Conservation (phyloP, 2,888 invertebrate species). For the Gastracanthus pulcherrimus region DNA sequence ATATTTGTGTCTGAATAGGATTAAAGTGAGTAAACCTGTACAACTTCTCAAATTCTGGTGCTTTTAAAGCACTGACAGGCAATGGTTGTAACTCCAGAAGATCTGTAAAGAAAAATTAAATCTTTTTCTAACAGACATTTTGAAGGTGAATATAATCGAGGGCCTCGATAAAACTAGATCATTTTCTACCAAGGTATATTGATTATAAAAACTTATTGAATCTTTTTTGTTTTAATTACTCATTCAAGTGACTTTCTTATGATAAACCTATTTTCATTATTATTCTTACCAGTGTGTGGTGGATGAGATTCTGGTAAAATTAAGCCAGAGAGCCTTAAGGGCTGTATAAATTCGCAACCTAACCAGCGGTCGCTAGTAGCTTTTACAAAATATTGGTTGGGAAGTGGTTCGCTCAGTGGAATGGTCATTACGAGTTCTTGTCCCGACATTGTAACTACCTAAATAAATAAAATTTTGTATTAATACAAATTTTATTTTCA, state of each 20-base stretch:
- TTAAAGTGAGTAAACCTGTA: conserved; percentile 98
- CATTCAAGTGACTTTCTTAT: not conserved
- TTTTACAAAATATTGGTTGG: conserved; percentile 93
- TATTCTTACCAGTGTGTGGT: conserved; percentile 88
- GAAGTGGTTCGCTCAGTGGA: conserved; percentile 93
- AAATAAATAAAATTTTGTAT: conserved; percentile 42
- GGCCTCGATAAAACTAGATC: too few species aligned
- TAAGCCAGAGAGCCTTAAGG: conserved; percentile 89
- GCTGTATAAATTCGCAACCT: conserved; percentile 80
- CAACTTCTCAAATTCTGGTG: conserved; percentile 87
- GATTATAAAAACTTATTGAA: not conserved
- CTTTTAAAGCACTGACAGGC: conserved; percentile 89
- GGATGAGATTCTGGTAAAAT: conserved; percentile 95
- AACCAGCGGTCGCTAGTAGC: conserved; percentile 93
- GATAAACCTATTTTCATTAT: not conserved
- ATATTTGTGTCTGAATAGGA: conserved; percentile 98
- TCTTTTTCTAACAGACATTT: too few species aligned
- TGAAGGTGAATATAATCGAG: too few species aligned
- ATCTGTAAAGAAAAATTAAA: conserved; percentile 79
- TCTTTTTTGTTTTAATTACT: not conserved
- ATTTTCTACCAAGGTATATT: too few species aligned
- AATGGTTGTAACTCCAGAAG: conserved; percentile 94
- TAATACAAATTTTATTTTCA: conserved; percentile 24
- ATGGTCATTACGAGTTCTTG: conserved; percentile 96
- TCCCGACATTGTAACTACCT: conserved; percentile 82